These are phyloP conservation scores for Diadumene lineata DNA, from an alignment of 92 coral and sea anemone species.

Conservation along the genomic window DNA sequence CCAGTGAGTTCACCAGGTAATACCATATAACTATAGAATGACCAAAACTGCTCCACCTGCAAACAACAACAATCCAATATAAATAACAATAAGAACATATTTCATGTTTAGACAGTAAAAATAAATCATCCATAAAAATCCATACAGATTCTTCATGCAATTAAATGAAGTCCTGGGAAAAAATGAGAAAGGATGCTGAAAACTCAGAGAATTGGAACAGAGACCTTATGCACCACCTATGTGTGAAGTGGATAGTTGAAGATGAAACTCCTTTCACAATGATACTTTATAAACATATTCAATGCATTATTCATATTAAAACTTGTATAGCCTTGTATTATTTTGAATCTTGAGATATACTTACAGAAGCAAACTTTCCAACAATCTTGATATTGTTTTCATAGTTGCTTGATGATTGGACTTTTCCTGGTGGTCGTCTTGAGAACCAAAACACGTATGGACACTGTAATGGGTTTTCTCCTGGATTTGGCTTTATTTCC, in stretches of 20 bases:
- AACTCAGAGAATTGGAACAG: no score
- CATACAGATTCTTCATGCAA: no score
- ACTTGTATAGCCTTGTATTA: no score
- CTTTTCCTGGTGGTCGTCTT: slow-evolving; percentile 93
- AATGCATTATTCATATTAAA: no score
- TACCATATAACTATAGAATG: slow-evolving; percentile 84
- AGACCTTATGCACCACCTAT: no score
- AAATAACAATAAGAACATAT: background rate
- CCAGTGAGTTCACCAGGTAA: slow-evolving; percentile 95
- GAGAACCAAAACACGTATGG: slow-evolving; percentile 99
- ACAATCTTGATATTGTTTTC: slow-evolving; percentile 94
- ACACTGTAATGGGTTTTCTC: slow-evolving; percentile 92
- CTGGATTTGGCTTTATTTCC: slow-evolving; percentile 72
- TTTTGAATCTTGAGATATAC: slow-evolving; percentile 26
- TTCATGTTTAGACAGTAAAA: background rate
- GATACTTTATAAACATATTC: no score
- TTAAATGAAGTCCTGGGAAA: no score
- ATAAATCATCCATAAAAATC: no score
- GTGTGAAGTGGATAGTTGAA: no score
- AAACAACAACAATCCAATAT: background rate
- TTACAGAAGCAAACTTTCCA: slow-evolving; percentile 98
- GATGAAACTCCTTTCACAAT: no score
- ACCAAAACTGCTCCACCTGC: slow-evolving; percentile 98
- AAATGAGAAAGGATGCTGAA: no score
- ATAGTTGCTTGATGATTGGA: slow-evolving; percentile 88